Conservation (phyloP, 2,888 invertebrate species). For the Bugulina stolonifera region DNA sequence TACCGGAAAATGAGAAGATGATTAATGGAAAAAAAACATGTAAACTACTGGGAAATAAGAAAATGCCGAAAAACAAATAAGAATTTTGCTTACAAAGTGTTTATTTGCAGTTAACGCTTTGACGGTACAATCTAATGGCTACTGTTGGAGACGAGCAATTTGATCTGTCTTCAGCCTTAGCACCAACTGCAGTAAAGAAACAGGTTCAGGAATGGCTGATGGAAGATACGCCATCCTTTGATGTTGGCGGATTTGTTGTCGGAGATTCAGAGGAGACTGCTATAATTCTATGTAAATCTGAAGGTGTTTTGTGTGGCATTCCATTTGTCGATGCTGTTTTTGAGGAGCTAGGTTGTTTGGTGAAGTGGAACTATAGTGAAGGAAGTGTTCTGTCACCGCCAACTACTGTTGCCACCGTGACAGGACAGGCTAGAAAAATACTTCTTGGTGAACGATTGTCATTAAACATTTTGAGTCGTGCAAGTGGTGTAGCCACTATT, state of each 20-base stretch:
- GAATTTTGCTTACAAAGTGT: too few relatives aligned
- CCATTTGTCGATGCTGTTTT: slow-evolving; percentile 54
- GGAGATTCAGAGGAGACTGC: slow-evolving; percentile 47
- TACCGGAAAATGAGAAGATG: too few relatives aligned
- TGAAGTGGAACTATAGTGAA: slow-evolving; percentile 47
- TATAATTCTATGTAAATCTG: slow-evolving; percentile 42
- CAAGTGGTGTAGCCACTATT: slow-evolving; percentile 53
- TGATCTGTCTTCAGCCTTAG: slow-evolving; percentile 35
- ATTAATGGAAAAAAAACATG: too few relatives aligned
- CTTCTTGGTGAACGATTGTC: slow-evolving; percentile 53
- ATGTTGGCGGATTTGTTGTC: slow-evolving; percentile 50
- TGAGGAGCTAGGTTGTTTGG: slow-evolving; percentile 46
- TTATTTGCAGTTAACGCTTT: too few relatives aligned
- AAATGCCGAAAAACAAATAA: too few relatives aligned
- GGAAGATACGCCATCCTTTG: slow-evolving; percentile 50
- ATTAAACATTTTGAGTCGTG: slow-evolving; percentile 51
- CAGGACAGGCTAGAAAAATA: slow-evolving; percentile 48
- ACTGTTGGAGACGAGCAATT: too few relatives aligned
- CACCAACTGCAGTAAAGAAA: slow-evolving; percentile 43
- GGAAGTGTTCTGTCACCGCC: slow-evolving; percentile 40
- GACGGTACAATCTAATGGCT: too few relatives aligned
- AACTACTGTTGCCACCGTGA: slow-evolving; percentile 43
- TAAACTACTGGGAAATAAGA: too few relatives aligned
- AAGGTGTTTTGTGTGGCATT: slow-evolving; percentile 51
- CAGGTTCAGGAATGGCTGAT: slow-evolving; percentile 45